Conservation (phyloP, 2,797 vertebrate species). For the Arctocebus calabarensis region DNA sequence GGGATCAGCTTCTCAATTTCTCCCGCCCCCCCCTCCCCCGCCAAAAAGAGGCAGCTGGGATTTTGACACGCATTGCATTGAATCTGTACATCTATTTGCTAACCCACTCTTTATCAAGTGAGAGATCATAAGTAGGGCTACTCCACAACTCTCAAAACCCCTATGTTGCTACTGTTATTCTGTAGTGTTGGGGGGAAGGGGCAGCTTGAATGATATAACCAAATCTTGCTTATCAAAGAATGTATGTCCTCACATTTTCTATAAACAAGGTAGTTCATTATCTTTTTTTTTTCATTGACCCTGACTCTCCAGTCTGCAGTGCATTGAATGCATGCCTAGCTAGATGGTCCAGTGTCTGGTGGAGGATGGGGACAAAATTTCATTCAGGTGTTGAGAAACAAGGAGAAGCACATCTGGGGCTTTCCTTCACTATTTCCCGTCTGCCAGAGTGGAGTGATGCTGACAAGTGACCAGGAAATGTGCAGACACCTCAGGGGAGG, state of each 20-base stretch:
- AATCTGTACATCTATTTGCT: neutral
- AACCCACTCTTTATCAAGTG: neutral
- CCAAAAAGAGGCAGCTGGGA: neutral
- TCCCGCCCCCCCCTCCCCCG: neutral
- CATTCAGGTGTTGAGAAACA: fast-evolving
- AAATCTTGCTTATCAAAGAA: neutral
- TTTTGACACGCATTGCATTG: neutral
- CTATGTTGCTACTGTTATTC: neutral
- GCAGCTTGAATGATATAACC: neutral
- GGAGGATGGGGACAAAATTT: neutral
- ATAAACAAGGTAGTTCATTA: neutral
- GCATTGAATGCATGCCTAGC: neutral
- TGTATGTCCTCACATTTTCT: neutral
- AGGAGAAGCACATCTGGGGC: neutral
- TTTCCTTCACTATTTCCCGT: neutral
- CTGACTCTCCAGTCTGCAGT: neutral
- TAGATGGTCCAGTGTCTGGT: neutral
- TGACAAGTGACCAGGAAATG: neutral
- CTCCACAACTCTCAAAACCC: neutral
- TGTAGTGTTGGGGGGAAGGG: fast-evolving
- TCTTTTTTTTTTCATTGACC: neutral
- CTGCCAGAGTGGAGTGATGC: fast-evolving
- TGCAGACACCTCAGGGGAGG: neutral
- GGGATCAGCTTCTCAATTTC: neutral
- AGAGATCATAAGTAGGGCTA: neutral